Evolutionary conservation across 2,797 vertebrate species (phyloP).

Genomic region (Cryptoprocta ferox): DNA sequence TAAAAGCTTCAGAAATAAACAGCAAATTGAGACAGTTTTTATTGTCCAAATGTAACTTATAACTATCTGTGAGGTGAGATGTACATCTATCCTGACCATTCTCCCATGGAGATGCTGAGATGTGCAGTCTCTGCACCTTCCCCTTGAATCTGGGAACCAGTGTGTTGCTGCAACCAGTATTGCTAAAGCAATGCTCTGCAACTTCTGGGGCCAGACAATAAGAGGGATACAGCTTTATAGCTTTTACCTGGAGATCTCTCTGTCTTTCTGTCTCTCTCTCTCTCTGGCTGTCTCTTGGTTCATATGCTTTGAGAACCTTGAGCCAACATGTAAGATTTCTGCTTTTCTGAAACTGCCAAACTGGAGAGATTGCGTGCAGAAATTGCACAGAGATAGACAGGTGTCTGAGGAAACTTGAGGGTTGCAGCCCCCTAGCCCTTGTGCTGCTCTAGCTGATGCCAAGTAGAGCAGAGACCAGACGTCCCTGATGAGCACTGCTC

Average conservation of each 20-base stretch:
- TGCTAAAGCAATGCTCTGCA: neutral
- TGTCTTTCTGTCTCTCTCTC: neutral
- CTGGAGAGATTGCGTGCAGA: neutral
- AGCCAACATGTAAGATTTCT: neutral
- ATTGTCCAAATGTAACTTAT: neutral
- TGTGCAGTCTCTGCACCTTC: neutral
- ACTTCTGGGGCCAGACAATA: neutral
- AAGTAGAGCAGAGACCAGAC: neutral
- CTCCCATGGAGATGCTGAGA: neutral
- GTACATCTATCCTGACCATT: neutral
- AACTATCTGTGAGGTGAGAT: neutral
- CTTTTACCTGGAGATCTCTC: neutral
- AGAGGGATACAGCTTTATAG: neutral
- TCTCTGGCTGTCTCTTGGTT: neutral
- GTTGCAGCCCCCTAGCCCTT: neutral
- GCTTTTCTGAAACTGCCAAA: neutral
- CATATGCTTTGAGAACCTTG: neutral
- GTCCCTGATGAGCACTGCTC: neutral
- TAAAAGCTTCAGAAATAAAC: neutral
- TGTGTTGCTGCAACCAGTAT: neutral
- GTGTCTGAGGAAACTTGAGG: neutral
- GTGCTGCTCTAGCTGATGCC: neutral
- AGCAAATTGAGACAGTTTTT: neutral
- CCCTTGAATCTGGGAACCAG: neutral
- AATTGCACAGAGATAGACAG: neutral